Evolutionary conservation across 2,888 invertebrate genomes (phyloP).

Genomic region (Metalampra italica): DNA sequence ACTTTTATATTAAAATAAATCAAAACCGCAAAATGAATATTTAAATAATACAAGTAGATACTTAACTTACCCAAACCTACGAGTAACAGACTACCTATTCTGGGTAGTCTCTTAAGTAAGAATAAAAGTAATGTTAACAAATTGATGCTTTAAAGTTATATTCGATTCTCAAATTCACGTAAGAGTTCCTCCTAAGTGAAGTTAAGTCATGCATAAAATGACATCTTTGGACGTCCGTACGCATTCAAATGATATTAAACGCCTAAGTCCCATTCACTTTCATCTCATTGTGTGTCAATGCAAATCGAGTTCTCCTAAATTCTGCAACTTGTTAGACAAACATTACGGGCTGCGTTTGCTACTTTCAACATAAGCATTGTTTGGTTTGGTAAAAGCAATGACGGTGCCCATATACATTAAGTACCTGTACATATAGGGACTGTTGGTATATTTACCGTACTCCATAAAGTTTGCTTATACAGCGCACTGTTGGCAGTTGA

Average conservation of each 20-base stretch:
- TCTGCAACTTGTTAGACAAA: conserved; percentile 31
- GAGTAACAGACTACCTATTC: too few relatives aligned
- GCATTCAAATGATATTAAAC: background rate
- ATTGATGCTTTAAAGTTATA: too few relatives aligned
- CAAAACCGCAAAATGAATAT: too few relatives aligned
- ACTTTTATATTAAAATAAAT: too few relatives aligned
- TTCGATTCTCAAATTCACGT: too few relatives aligned
- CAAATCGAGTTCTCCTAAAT: conserved; percentile 26
- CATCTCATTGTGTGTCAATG: conserved; percentile 23
- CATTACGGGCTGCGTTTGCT: conserved; percentile 26
- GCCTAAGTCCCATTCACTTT: conserved; percentile 23
- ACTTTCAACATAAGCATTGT: conserved; percentile 30
- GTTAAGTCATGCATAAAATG: too few relatives aligned
- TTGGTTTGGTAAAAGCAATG: conserved; percentile 35
- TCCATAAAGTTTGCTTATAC: background rate
- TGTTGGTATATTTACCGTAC: background rate
- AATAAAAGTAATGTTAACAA: too few relatives aligned
- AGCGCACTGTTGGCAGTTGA: background rate
- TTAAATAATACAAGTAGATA: too few relatives aligned
- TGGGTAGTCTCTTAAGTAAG: too few relatives aligned
- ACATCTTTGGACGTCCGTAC: too few relatives aligned
- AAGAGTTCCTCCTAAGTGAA: too few relatives aligned
- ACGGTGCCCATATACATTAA: background rate
- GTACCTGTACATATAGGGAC: background rate
- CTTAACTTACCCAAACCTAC: too few relatives aligned